These are phyloP conservation scores for Matsumurasca onukii DNA, from an alignment of 1,140 invertebrate species.

Conservation along the genomic window DNA sequence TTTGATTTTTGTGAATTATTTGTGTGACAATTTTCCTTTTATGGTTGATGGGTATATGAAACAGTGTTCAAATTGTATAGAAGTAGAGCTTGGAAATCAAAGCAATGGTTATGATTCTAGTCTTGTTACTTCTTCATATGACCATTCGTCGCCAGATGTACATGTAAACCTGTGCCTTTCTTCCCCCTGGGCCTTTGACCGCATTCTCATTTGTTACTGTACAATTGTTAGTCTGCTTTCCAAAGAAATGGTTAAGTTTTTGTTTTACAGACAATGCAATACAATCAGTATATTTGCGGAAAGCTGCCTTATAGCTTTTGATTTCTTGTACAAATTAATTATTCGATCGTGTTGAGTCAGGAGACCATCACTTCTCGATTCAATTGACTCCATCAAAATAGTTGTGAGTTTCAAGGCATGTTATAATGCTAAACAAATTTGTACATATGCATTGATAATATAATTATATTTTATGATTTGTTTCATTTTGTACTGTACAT, in stretches of 20 bases:
- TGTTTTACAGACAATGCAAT: not conserved
- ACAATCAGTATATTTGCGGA: constrained; percentile 3
- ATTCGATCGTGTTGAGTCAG: constrained; percentile 16
- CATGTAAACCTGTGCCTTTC: constrained; percentile 26
- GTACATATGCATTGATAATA: constrained; percentile 28
- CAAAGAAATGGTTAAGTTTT: constrained; percentile 31
- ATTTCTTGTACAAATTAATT: constrained; percentile 8
- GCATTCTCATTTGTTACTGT: constrained; percentile 10
- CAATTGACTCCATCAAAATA: constrained; percentile 19
- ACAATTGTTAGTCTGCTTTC: constrained; percentile 27
- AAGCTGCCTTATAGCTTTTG: constrained; percentile 25
- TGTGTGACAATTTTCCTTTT: not conserved
- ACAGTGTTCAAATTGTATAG: not conserved
- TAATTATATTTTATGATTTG: constrained; percentile 32
- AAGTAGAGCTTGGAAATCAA: constrained; percentile 19
- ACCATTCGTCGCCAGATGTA: constrained; percentile 17
- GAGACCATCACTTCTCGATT: constrained; percentile 22
- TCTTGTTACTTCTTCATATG: constrained; percentile 32
- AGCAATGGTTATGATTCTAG: constrained; percentile 17
- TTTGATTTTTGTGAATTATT: not conserved
- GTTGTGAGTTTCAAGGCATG: constrained; percentile 10
- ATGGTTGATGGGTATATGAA: not conserved
- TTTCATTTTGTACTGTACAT: constrained; percentile 31
- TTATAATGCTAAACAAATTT: constrained; percentile 25
- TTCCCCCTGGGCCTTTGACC: constrained; percentile 17